phyloP scores from a whole-genome alignment of 1,140 invertebrate species.

The Prorops nasuta region DNA sequence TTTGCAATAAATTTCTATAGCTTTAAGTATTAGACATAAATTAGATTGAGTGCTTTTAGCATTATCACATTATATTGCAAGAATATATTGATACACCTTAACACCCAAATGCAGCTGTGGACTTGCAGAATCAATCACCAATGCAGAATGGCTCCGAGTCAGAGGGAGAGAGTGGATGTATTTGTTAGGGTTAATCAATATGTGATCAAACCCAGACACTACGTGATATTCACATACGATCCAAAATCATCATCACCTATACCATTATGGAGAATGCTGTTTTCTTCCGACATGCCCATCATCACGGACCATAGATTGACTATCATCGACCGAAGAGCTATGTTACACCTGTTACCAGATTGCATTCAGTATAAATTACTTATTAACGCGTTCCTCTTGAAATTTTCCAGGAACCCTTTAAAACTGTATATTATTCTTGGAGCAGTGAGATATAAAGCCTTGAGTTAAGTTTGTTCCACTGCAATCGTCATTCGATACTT shows the following conservation, averaged over 20 bases:
- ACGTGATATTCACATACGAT: background rate
- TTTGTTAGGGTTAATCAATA: conserved; percentile 62
- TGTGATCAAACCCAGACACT: background rate
- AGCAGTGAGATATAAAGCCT: too few relatives aligned
- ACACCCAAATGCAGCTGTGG: conserved; percentile 65
- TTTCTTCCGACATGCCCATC: conserved; percentile 35
- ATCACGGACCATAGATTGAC: too few relatives aligned
- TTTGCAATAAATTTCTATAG: too few relatives aligned
- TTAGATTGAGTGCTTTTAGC: background rate
- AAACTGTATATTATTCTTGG: too few relatives aligned
- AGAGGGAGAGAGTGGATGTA: conserved; percentile 75
- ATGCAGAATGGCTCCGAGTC: conserved; percentile 70
- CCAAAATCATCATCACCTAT: conserved; percentile 17
- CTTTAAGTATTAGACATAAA: too few relatives aligned
- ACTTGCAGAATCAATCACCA: conserved; percentile 73
- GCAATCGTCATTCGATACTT: too few relatives aligned
- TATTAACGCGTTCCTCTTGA: too few relatives aligned
- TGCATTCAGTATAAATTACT: too few relatives aligned
- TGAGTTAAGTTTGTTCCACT: too few relatives aligned
- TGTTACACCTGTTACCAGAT: too few relatives aligned
- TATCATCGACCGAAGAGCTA: too few relatives aligned
- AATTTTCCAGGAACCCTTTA: too few relatives aligned
- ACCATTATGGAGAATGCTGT: conserved; percentile 29
- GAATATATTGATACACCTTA: conserved; percentile 46
- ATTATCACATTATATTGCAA: background rate